Evolutionary conservation across 2,888 invertebrate species (phyloP).

Genomic region (Panzeria rudis): DNA sequence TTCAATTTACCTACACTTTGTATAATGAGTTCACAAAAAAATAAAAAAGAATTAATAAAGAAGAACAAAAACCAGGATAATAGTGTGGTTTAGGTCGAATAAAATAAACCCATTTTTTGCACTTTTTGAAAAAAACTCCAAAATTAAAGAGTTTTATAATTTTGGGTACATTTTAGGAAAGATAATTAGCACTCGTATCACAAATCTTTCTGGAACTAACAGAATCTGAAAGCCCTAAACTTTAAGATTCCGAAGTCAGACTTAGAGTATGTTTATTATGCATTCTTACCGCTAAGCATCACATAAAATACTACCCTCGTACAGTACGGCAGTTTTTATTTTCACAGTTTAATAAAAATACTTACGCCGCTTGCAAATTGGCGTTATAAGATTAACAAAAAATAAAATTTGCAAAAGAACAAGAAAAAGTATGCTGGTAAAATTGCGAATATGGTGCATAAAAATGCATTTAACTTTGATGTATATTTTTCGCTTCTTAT

Average conservation of each 20-base stretch:
- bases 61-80: not conserved
- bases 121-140: not conserved
- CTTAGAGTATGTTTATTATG: too few species aligned
- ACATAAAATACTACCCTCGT: not conserved
- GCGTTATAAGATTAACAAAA: conserved; percentile 30
- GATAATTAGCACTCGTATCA: too few species aligned
- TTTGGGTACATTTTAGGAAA: too few species aligned
- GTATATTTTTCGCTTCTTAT: conserved; percentile 37
- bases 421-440: conserved; percentile 21
- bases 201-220: too few species aligned
- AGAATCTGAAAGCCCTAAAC: too few species aligned
- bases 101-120: too few species aligned
- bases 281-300: too few species aligned
- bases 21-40: not conserved
- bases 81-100: not conserved
- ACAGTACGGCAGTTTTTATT: conserved; percentile 16
- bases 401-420: not conserved
- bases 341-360: conserved; percentile 53
- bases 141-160: too few species aligned
- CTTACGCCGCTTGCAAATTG: conserved; percentile 57
- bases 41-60: not conserved
- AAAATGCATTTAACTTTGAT: conserved; percentile 68
- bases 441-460: conserved; percentile 56
- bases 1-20: conserved; percentile 43
- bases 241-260: too few species aligned